Percentiles rank a stretch among this genome's conserved stretches.
phyloP scores from a whole-genome alignment of 2,113 vertebrate species.

The Baryphthengus martii region DNA sequence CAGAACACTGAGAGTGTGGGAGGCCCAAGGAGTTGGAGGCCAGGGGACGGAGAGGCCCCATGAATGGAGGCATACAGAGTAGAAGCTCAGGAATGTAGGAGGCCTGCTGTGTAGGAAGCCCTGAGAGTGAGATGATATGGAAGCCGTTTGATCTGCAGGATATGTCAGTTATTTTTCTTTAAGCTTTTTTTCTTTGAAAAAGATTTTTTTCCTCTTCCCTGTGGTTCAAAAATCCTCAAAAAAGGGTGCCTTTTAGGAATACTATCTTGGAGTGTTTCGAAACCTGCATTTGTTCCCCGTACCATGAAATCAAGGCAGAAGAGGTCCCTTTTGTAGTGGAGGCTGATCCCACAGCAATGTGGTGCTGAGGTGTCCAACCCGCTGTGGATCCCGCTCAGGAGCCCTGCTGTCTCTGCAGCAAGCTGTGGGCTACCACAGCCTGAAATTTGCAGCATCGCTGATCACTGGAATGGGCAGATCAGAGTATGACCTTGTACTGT shows the following conservation, averaged over 20 bases:
- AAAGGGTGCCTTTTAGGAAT: not conserved
- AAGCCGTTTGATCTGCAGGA: not conserved
- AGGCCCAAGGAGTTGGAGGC: not conserved
- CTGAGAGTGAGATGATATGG: not conserved
- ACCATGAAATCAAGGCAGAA: not conserved
- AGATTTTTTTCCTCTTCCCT: not conserved
- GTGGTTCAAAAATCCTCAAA: not conserved
- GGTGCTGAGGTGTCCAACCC: not conserved
- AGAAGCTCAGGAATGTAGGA: not conserved
- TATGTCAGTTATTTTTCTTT: not conserved
- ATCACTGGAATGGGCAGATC: not conserved
- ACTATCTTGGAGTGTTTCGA: not conserved
- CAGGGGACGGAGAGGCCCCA: not conserved
- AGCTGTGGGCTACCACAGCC: not conserved
- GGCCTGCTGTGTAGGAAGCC: not conserved
- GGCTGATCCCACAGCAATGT: accelerated
- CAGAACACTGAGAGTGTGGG: too few species aligned
- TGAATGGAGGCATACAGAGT: not conserved
- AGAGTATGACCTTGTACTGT: not conserved
- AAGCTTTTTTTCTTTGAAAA: not conserved
- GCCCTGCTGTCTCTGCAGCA: not conserved
- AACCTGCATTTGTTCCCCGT: accelerated
- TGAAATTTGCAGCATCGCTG: not conserved
- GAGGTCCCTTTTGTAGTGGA: not conserved
- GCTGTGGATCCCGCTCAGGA: not conserved